These are phyloP conservation scores for Clarias gariepinus DNA, from an alignment of 2,113 vertebrate genomes.

Conservation along the genomic window DNA sequence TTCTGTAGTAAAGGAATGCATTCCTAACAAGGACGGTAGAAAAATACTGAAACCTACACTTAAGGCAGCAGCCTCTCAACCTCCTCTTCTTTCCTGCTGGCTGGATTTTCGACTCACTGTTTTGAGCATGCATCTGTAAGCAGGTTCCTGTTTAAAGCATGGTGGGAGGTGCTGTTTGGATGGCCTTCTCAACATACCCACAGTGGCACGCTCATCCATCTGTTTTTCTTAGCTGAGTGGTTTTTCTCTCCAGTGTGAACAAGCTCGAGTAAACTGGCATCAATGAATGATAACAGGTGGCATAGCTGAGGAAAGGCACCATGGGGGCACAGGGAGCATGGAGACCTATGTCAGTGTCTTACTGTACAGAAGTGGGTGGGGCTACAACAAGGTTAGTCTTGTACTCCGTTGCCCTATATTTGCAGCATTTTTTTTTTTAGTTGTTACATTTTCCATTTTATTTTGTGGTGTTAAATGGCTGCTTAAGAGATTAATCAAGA, in stretches of 20 bases:
- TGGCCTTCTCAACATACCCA: neutral
- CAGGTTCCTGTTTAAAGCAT: constrained; percentile 26
- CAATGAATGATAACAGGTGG: constrained; percentile 23
- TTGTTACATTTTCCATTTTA: neutral
- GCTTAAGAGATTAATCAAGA: neutral
- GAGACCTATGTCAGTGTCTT: neutral
- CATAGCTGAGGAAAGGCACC: neutral
- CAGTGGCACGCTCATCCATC: constrained; percentile 32
- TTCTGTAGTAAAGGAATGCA: neutral
- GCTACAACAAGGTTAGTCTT: neutral
- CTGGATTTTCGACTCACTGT: neutral
- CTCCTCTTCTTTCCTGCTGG: neutral
- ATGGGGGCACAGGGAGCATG: neutral
- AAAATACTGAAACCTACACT: neutral
- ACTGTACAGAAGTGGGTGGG: neutral
- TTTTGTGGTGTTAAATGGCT: neutral
- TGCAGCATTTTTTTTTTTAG: neutral
- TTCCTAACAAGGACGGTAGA: neutral
- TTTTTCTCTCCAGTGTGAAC: constrained; percentile 33
- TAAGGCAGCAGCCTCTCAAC: neutral
- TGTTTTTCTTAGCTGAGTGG: constrained; percentile 18
- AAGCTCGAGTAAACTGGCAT: constrained; percentile 20
- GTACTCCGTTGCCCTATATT: neutral
- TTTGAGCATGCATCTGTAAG: constrained; percentile 7
- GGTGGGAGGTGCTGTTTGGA: constrained; percentile 13